Evolutionary conservation across 2,888 invertebrate genomes (phyloP).

Genomic region (Darwinula stevensoni): DNA sequence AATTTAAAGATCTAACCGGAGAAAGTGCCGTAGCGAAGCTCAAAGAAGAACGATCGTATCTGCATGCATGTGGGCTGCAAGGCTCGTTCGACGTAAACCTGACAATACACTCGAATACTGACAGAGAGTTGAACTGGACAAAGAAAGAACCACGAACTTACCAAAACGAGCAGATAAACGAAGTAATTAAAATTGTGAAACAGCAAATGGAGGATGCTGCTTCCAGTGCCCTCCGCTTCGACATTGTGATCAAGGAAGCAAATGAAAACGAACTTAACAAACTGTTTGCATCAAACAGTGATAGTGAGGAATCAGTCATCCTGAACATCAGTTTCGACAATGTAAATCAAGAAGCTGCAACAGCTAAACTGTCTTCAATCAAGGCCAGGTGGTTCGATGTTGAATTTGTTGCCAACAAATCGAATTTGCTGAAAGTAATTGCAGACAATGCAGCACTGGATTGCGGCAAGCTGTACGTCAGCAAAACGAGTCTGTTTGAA

Average conservation of each 20-base stretch:
- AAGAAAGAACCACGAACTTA: too few species aligned
- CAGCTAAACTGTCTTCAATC: conserved; percentile 1
- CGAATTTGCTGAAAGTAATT: neutral
- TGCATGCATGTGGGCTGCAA: neutral
- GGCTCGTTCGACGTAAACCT: neutral
- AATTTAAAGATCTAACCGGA: neutral
- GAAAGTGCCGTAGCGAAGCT: conserved; percentile 1
- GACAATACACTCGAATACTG: conserved; percentile 1
- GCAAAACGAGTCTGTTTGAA: conserved; percentile 1
- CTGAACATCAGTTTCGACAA: neutral
- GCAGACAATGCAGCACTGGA: neutral
- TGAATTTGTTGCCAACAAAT: conserved; percentile 2
- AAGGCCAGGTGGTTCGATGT: neutral
- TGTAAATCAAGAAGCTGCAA: neutral
- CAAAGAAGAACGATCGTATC: conserved; percentile 1
- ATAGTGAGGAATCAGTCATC: neutral
- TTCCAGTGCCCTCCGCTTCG: neutral
- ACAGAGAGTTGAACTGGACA: too few species aligned
- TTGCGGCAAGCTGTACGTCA: neutral
- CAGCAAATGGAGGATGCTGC: neutral
- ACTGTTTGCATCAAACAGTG: neutral
- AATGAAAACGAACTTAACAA: neutral
- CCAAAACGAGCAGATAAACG: neutral
- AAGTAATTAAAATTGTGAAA: conserved; percentile 1
- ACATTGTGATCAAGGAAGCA: conserved; percentile 1